These are phyloP conservation scores for Myocastor coypus DNA, from an alignment of 2,113 vertebrate genomes.

Conservation along the genomic window DNA sequence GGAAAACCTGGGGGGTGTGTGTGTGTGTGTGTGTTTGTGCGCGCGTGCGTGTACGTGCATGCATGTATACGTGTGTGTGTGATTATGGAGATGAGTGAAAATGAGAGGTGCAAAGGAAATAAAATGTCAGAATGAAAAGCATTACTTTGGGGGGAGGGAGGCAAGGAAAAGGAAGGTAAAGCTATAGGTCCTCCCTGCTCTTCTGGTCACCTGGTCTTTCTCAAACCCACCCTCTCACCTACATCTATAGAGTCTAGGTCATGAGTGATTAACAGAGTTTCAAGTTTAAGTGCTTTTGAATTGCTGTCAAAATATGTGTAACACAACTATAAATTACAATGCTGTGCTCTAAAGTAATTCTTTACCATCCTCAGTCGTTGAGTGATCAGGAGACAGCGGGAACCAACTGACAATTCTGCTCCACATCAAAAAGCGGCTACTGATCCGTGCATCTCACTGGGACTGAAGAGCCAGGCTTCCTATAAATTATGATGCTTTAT, in stretches of 20 bases:
- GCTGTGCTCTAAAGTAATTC: constrained; percentile 67
- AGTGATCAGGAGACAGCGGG: constrained; percentile 78
- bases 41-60: background rate
- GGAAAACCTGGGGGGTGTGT: no score
- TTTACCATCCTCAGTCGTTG: constrained; percentile 70
- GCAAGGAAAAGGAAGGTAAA: no score
- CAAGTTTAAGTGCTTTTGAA: background rate
- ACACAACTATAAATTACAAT: background rate
- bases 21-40: background rate
- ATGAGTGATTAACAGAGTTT: constrained; percentile 3
- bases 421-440: constrained; percentile 84
- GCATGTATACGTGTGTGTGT: background rate
- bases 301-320: constrained; percentile 42
- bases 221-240: background rate
- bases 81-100: constrained; percentile 49
- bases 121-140: background rate
- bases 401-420: constrained; percentile 82
- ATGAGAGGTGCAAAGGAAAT: constrained; percentile 25
- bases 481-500: constrained; percentile 90
- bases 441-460: constrained; percentile 81
- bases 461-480: constrained; percentile 80
- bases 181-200: fast-evolving
- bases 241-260: background rate
- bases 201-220: no score
- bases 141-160: background rate